Evolutionary conservation across 2,797 vertebrate species (phyloP).

Genomic region (Artibeus lituratus): DNA sequence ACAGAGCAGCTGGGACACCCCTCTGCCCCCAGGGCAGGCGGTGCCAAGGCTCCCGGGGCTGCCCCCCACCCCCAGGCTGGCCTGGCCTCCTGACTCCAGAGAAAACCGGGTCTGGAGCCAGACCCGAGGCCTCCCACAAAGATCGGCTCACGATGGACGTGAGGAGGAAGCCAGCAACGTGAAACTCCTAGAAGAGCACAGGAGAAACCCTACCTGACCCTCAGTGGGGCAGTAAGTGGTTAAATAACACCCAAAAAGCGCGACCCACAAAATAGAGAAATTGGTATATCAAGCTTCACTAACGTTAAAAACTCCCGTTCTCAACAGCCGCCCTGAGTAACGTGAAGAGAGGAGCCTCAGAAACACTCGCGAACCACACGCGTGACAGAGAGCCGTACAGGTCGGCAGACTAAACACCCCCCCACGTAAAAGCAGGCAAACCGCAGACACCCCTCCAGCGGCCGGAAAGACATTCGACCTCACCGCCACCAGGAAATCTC

Average conservation of each 20-base stretch:
- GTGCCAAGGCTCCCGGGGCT: no score
- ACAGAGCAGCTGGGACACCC: neutral
- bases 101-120: neutral
- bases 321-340: neutral
- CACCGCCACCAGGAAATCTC: neutral
- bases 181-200: neutral
- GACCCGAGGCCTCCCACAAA: neutral
- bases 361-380: no score
- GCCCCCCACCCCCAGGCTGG: rapidly evolving
- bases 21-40: neutral
- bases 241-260: neutral
- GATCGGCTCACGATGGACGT: neutral
- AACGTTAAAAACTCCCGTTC: neutral
- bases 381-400: no score
- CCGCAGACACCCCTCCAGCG: rapidly evolving
- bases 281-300: neutral
- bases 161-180: neutral
- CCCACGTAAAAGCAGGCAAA: neutral
- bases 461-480: rapidly evolving
- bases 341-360: neutral
- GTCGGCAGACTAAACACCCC: neutral
- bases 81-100: neutral
- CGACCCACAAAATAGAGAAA: neutral
- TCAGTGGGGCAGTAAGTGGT: neutral
- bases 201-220: neutral